Conservation (phyloP, 2,888 invertebrate species). For the Omphaloscelis lunosa region DNA sequence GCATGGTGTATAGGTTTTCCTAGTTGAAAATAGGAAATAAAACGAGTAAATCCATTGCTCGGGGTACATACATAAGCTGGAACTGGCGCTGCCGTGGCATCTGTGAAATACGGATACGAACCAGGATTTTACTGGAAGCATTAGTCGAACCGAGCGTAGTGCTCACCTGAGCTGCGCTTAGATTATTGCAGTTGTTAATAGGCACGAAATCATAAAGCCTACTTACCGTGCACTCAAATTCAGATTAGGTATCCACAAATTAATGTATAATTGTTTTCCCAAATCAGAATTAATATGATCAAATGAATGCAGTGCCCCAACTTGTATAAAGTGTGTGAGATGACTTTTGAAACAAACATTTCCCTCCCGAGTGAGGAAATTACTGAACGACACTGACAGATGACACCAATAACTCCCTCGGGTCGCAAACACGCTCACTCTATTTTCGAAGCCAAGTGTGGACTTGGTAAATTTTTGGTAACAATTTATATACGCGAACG, state of each 20-base stretch:
- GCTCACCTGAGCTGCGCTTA: slow-evolving; percentile 69
- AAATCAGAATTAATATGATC: slow-evolving; percentile 65
- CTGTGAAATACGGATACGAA: slow-evolving; percentile 47
- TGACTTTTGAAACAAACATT: slow-evolving; percentile 85
- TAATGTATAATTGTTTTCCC: slow-evolving; percentile 24
- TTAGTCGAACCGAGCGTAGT: slow-evolving; percentile 39
- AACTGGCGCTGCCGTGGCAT: slow-evolving; percentile 19
- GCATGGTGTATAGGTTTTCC: slow-evolving; percentile 11
- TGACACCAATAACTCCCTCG: slow-evolving; percentile 85
- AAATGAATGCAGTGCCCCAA: slow-evolving; percentile 67
- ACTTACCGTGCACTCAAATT: slow-evolving; percentile 29
- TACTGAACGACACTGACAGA: slow-evolving; percentile 87
- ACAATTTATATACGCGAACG: slow-evolving; percentile 67
- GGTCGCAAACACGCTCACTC: slow-evolving; percentile 78
- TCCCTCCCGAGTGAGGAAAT: slow-evolving; percentile 83
- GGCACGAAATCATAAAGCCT: slow-evolving; percentile 38
- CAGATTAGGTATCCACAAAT: slow-evolving; percentile 9
- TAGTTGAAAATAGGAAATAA: slow-evolving; percentile 33
- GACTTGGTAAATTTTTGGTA: slow-evolving; percentile 71
- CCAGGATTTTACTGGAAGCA: slow-evolving; percentile 44
- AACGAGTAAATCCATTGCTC: slow-evolving; percentile 48
- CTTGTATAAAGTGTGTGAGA: slow-evolving; percentile 79
- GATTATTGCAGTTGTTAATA: slow-evolving; percentile 60
- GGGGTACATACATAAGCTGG: slow-evolving; percentile 35
- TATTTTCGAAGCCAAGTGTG: slow-evolving; percentile 77